Conservation (phyloP, 2,888 invertebrate species). For the Embidobia sp. region DNA sequence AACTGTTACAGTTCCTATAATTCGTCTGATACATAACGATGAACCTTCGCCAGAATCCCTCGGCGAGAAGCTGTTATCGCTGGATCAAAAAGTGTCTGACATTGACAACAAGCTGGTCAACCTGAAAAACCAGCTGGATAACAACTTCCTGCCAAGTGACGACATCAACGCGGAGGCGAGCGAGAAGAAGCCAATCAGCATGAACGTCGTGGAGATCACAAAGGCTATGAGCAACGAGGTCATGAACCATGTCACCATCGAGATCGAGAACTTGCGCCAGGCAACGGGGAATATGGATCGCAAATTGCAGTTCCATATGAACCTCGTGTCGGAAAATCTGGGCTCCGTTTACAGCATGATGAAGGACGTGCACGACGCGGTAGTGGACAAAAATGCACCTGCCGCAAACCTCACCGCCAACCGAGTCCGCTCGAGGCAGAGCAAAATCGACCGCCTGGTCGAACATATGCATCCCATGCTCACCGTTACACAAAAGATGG, state of each 20-base stretch:
- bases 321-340: conserved; percentile 90
- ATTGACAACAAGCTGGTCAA: conserved; percentile 90
- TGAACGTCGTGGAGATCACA: conserved; percentile 91
- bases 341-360: conserved; percentile 90
- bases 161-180: conserved; percentile 94
- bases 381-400: conserved; percentile 87
- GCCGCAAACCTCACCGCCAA: conserved; percentile 82
- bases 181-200: conserved; percentile 92
- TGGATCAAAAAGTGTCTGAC: conserved; percentile 92
- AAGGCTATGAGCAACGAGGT: conserved; percentile 92
- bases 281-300: conserved; percentile 90
- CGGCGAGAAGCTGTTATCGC: conserved; percentile 83
- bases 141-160: conserved; percentile 87
- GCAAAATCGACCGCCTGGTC: conserved; percentile 90
- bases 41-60: conserved; percentile 72
- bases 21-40: conserved; percentile 74
- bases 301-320: conserved; percentile 92
- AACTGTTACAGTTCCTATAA: conserved; percentile 72
- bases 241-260: conserved; percentile 90
- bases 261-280: conserved; percentile 89
- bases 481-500: conserved; percentile 94
- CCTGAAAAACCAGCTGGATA: conserved; percentile 91
- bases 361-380: conserved; percentile 91
- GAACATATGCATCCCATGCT: conserved; percentile 93
- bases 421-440: conserved; percentile 85